Conservation (phyloP, 2,797 vertebrate genomes). For the Ibycter americanus region DNA sequence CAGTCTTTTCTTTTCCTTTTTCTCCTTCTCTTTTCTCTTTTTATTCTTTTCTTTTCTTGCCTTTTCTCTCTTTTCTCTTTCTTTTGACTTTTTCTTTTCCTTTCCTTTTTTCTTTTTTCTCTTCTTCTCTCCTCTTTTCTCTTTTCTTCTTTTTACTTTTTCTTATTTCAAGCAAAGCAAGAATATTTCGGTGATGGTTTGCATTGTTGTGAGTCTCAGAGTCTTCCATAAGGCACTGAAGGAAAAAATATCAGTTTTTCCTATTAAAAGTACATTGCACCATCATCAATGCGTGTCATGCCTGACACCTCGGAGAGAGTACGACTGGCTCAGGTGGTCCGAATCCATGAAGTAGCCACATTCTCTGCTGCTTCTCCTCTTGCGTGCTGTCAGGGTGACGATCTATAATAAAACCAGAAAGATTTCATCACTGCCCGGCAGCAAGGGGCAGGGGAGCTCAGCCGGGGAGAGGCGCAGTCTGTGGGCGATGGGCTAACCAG, state of each 20-base stretch:
- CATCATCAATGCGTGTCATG: slow-evolving; percentile 87
- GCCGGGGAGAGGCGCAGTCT: background rate
- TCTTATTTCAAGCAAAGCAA: slow-evolving; percentile 91
- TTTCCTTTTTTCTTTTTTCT: slow-evolving; percentile 63
- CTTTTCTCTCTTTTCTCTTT: slow-evolving; percentile 70
- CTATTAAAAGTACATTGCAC: slow-evolving; percentile 92
- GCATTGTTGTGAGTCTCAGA: slow-evolving; percentile 95
- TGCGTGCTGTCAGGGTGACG: slow-evolving; percentile 60
- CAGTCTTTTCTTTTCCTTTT: slow-evolving; percentile 71
- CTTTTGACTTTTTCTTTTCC: slow-evolving; percentile 64
- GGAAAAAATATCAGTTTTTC: slow-evolving; percentile 89
- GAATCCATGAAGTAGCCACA: slow-evolving; percentile 83
- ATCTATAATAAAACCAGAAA: slow-evolving; percentile 73
- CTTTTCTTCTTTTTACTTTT: slow-evolving; percentile 68
- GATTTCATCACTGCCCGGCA: slow-evolving; percentile 12
- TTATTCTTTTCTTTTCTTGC: slow-evolving; percentile 47
- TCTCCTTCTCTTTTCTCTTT: slow-evolving; percentile 73
- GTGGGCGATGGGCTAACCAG: background rate
- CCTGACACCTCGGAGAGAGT: slow-evolving; percentile 81
- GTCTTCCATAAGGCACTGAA: slow-evolving; percentile 99
- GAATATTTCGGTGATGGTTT: slow-evolving; percentile 93
- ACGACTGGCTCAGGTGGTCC: slow-evolving; percentile 82
- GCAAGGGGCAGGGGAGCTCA: background rate
- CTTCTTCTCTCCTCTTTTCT: slow-evolving; percentile 42
- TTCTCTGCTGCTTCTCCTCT: slow-evolving; percentile 78